Evolutionary conservation across 2,797 vertebrate genomes (phyloP).

Genomic region (Chiloscyllium punctatum): DNA sequence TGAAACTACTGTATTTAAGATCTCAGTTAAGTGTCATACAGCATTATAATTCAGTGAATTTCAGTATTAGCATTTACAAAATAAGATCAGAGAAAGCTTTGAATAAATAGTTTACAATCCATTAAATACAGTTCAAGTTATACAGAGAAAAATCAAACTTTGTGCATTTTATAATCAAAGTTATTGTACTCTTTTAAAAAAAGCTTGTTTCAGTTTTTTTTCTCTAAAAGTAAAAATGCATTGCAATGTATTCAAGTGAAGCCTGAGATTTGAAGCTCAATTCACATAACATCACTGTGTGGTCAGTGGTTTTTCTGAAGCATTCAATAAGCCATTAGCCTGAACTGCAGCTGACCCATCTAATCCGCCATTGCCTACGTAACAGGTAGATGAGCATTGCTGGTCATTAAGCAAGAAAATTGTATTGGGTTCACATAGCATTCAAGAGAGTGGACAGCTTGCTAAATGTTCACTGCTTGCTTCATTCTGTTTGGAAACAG

Average conservation of each 20-base stretch:
- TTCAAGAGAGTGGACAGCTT: neutral
- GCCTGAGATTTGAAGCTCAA: slow-evolving; percentile 84
- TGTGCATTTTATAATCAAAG: slow-evolving; percentile 58
- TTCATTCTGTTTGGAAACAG: neutral
- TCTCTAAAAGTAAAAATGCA: slow-evolving; percentile 63
- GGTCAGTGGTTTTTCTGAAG: slow-evolving; percentile 40
- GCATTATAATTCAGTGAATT: slow-evolving; percentile 64
- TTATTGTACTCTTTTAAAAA: slow-evolving; percentile 63
- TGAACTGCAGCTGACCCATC: neutral
- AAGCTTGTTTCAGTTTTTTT: slow-evolving; percentile 59
- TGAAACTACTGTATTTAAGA: slow-evolving; percentile 75
- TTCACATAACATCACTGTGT: slow-evolving; percentile 50
- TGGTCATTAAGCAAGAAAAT: neutral
- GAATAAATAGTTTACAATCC: slow-evolving; percentile 73
- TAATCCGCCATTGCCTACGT: neutral
- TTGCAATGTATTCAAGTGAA: slow-evolving; percentile 64
- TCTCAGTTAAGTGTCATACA: slow-evolving; percentile 57
- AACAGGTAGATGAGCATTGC: neutral
- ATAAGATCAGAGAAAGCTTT: slow-evolving; percentile 78
- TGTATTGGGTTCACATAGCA: neutral
- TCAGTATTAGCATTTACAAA: slow-evolving; percentile 77
- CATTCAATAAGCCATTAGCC: slow-evolving; percentile 16
- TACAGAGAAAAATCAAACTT: slow-evolving; percentile 61
- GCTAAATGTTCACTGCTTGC: neutral
- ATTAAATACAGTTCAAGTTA: slow-evolving; percentile 64